Conservation (phyloP, 2,888 invertebrate genomes). For the Scaptomyza polygonia region DNA sequence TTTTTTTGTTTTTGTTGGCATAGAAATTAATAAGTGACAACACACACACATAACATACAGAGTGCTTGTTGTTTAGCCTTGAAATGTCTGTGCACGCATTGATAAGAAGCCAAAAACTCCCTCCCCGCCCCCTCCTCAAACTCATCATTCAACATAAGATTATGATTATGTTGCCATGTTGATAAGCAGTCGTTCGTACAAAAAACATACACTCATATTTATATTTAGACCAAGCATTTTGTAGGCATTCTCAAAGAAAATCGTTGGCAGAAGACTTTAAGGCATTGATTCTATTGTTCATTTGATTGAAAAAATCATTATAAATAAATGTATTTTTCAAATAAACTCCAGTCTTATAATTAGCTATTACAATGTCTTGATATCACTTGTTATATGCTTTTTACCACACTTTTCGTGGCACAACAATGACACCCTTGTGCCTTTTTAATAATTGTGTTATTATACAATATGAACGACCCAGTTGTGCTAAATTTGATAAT, state of each 20-base stretch:
- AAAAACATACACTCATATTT: constrained; percentile 14
- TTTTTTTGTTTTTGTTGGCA: constrained; percentile 26
- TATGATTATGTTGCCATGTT: constrained; percentile 38
- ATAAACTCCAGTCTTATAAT: neutral
- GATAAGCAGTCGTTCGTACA: constrained; percentile 10
- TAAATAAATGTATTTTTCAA: neutral
- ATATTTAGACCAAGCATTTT: constrained; percentile 19
- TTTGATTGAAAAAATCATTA: neutral
- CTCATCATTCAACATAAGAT: constrained; percentile 22
- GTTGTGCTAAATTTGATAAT: constrained; percentile 15
- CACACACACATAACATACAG: constrained; percentile 10
- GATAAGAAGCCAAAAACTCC: constrained; percentile 53
- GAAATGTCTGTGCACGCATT: constrained; percentile 40
- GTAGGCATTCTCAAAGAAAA: neutral
- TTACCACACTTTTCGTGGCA: neutral
- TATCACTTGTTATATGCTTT: neutral
- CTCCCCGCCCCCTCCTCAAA: neutral
- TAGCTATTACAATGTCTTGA: neutral
- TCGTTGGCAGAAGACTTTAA: constrained; percentile 3
- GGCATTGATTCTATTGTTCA: neutral
- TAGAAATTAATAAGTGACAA: constrained; percentile 64
- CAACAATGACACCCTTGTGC: neutral
- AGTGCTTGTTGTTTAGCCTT: constrained; percentile 19
- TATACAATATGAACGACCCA: constrained; percentile 52
- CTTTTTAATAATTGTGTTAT: constrained; percentile 24